phyloP scores from a whole-genome alignment of 2,888 invertebrate species.

The Coelinius sp. region DNA sequence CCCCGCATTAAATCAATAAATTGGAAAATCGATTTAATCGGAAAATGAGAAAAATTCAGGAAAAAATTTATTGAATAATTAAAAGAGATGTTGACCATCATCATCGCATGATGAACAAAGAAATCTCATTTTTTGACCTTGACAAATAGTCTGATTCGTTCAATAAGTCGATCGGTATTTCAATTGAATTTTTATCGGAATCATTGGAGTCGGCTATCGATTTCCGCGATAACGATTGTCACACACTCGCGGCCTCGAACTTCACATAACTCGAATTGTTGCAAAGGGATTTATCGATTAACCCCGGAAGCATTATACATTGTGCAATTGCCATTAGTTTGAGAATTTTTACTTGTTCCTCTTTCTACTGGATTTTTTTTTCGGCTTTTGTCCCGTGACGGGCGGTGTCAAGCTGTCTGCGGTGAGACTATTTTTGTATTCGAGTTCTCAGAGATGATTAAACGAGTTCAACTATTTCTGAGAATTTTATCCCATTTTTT shows the following conservation, averaged over 20 bases:
- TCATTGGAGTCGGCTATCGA: not conserved
- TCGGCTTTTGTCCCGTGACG: not conserved
- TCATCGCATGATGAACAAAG: not conserved
- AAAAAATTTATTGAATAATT: not conserved
- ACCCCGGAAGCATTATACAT: not conserved
- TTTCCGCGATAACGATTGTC: constrained; percentile 27
- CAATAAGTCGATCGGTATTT: constrained; percentile 2
- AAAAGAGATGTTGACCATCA: not conserved
- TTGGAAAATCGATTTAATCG: no score
- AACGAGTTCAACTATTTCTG: not conserved
- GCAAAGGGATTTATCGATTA: constrained; percentile 21
- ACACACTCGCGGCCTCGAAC: constrained; percentile 29
- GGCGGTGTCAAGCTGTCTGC: not conserved
- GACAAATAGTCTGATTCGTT: not conserved
- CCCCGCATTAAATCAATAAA: no score
- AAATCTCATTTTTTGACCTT: not conserved
- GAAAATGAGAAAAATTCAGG: not conserved
- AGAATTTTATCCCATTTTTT: not conserved
- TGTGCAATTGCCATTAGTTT: not conserved
- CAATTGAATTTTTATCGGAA: constrained; percentile 8
- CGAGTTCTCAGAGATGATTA: not conserved
- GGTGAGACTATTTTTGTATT: not conserved
- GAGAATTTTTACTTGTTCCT: not conserved
- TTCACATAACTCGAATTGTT: constrained; percentile 21
- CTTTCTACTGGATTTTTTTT: not conserved